Evolutionary conservation across 2,888 invertebrate genomes (phyloP), one percentile per base, ranked within the genome.

Genomic region (Tachina fera): DNA sequence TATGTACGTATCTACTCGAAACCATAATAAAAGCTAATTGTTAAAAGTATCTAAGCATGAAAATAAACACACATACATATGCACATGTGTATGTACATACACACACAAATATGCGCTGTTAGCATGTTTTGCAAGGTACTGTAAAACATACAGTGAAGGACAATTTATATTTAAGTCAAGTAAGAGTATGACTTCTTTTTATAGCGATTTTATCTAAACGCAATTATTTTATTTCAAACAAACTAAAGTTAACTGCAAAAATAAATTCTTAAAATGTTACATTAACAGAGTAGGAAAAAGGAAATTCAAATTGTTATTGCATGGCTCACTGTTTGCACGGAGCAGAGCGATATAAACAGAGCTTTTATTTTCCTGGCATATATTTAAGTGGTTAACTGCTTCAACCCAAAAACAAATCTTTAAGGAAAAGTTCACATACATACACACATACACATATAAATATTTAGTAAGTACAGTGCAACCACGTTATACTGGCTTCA

Each of bases 11-110:
- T 49, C 65, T 51, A 58, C 49, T 74, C n/a, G 31, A 81, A 74
- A 67, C 65, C 65, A 83, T 39, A 76, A 71, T 65, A 71, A 77
- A 77, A 77, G 76, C 76, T 77, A 77, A 83, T 83, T 65, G 71
- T 65, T 77, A 45, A 51, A 72, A 72, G 43, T 83, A 83, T 76
- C 58, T 80, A 65, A 60, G 43, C 51, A 43, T 60, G 49, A 14
- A 58, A 68, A 70, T 61, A 47, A 41, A 22, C 19, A 47, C 10
- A 58, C 6, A 67, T 11, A 47, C 53, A 16, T 6, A 31, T 2
- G 9, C 53, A 43, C 14, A 47, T 22, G 9, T 22, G 1, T 11
- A 56, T 8, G 1, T 2, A 13, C 13, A 22, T 22, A 13, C 22
- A 56, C 13, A 5, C 6, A 51, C 16, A n/a, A n/a, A n/a, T n/a